Conservation (phyloP, 2,797 vertebrate genomes). For the Rhynchonycteris naso region DNA sequence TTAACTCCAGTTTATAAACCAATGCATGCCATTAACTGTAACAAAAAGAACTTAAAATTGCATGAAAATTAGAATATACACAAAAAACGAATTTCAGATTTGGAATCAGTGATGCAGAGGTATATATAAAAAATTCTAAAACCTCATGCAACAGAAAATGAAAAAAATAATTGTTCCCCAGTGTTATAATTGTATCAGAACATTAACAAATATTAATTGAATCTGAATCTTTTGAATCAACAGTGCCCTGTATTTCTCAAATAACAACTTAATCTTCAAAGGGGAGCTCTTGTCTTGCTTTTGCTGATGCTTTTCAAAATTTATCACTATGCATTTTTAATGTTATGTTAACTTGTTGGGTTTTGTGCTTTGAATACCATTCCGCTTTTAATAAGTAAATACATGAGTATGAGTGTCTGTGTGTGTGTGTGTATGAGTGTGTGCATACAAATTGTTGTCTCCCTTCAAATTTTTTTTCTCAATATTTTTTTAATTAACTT, state of each 20-base stretch:
- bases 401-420: not conserved
- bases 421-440: too few species aligned
- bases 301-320: not conserved
- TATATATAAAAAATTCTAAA: too few species aligned
- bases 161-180: too few species aligned
- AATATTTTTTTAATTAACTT: too few species aligned
- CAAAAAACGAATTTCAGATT: too few species aligned
- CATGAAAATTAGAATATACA: too few species aligned
- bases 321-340: not conserved
- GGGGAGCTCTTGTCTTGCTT: not conserved
- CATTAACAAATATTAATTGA: not conserved
- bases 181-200: not conserved
- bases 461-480: too few species aligned
- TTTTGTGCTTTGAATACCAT: not conserved
- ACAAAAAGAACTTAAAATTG: too few species aligned
- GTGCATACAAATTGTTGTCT: not conserved
- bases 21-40: too few species aligned
- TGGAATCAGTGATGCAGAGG: too few species aligned
- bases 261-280: not conserved
- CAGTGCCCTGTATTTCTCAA: not conserved
- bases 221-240: not conserved
- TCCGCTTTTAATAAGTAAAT: not conserved
- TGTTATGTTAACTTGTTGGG: not conserved
- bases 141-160: too few species aligned
- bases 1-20: too few species aligned